Evolutionary conservation across 2,113 vertebrate genomes (phyloP).

Genomic region (Mobula hypostoma): DNA sequence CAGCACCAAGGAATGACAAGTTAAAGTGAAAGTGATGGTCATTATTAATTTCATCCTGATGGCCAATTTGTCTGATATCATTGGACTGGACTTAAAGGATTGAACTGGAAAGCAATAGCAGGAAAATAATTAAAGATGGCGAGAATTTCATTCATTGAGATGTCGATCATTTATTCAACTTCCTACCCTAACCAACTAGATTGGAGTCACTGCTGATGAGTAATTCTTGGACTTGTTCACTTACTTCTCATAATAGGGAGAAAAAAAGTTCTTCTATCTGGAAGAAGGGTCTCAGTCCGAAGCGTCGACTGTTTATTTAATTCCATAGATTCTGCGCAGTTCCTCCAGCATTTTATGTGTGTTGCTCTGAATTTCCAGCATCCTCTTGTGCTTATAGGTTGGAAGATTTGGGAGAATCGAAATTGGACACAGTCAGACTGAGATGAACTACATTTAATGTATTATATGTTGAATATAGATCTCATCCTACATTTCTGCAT

Average conservation of each 20-base stretch:
- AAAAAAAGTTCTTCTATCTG: no score
- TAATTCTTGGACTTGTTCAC: neutral
- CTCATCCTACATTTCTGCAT: no score
- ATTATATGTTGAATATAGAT: neutral
- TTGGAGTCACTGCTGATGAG: neutral
- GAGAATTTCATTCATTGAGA: neutral
- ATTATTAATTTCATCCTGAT: neutral
- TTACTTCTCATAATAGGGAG: neutral
- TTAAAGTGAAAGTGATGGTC: neutral
- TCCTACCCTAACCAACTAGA: neutral
- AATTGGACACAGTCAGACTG: neutral
- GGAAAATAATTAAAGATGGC: slow-evolving; percentile 6
- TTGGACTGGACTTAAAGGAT: neutral
- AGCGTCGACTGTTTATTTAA: no score
- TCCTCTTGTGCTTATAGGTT: no score
- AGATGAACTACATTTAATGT: neutral
- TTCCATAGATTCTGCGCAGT: no score
- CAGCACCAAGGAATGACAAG: neutral
- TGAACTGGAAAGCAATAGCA: neutral
- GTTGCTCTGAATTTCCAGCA: no score
- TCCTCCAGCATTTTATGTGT: no score
- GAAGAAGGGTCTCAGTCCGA: no score
- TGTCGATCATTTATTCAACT: no score
- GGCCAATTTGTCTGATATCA: neutral
- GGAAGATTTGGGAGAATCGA: neutral